These are phyloP conservation scores for Butorides virescens DNA, from an alignment of 2,113 vertebrate genomes.

Conservation along the genomic window DNA sequence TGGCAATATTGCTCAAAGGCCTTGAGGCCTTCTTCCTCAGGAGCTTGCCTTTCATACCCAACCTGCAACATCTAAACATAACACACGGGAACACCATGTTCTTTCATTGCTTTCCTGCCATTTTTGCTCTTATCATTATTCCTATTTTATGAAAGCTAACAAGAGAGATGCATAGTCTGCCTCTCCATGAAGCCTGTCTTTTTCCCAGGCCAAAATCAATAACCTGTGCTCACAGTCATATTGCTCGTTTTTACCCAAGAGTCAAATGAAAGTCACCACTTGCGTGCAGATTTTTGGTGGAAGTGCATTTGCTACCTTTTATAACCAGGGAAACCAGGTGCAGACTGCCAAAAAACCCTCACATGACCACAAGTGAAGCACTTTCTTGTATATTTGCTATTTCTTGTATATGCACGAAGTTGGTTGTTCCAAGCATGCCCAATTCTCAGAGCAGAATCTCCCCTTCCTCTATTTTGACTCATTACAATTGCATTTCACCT, in stretches of 20 bases:
- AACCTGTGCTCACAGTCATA: background rate
- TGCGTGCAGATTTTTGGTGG: background rate
- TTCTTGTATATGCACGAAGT: background rate
- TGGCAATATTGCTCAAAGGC: background rate
- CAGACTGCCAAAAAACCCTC: background rate
- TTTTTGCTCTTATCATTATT: background rate
- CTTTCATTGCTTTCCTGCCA: background rate
- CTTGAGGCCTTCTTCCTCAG: background rate
- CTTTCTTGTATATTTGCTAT: background rate
- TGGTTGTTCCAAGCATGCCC: background rate
- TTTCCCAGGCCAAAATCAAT: background rate
- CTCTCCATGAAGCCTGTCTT: background rate
- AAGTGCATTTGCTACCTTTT: background rate
- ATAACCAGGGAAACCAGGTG: background rate
- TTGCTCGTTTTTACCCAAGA: background rate
- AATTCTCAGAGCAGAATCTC: background rate
- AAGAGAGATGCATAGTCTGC: background rate
- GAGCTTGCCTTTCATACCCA: background rate
- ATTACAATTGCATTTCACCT: background rate
- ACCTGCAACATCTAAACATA: background rate
- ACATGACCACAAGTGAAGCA: background rate
- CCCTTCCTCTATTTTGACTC: background rate
- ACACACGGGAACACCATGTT: background rate
- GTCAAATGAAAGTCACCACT: background rate
- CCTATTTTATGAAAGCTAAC: background rate